Evolutionary conservation across 2,797 vertebrate species (phyloP), one percentile per base, ranked within the genome.

Genomic region (Euthynnus affinis): DNA sequence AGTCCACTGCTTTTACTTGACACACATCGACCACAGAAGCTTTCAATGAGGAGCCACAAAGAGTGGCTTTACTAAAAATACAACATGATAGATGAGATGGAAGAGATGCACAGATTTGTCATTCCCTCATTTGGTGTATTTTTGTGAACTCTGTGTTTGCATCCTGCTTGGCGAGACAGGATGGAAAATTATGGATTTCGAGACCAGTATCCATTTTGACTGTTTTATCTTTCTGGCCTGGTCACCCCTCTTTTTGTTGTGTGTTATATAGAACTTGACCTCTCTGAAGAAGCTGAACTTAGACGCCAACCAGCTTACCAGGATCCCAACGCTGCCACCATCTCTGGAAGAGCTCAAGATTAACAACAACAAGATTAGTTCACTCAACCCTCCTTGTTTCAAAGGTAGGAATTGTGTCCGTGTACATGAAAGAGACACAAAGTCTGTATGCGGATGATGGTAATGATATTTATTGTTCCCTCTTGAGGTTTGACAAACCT

Each of bases 331-430:
- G 0, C 90, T 96, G 68, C 95, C 96, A 0, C 0, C 84, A 12
- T 95, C 95, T 56, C 84, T 97, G 42, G 92, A 96, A 79, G 95
- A 96, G 76, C 94, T 97, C 44, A 96, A 93, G 70, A 83, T 96
- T 14, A 96, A 94, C 17, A 88, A 84, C 77, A 96, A 96, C 87
- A 84, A 88, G 67, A 89, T 96, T 20, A 78, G 57, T 42, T 59
- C 91, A 4, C 86, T 96, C 37, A 85, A 88, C 18, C 67, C 70
- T 29, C 69, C 89, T 64, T 94, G 86, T 81, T 95, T 96, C 66
- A 83, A 52, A 89, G 95, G 95, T 96, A 90, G 70, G 70, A 6
- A 34, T 22, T 23, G 8, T 15, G 17, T 76, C 42, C 23, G 22
- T 57, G 23, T 32, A 6, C 14, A 40, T 44, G 1, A 48, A 46